These are phyloP conservation scores for Temnothorax longispinosus DNA, from an alignment of 1,140 invertebrate species.

Conservation along the genomic window DNA sequence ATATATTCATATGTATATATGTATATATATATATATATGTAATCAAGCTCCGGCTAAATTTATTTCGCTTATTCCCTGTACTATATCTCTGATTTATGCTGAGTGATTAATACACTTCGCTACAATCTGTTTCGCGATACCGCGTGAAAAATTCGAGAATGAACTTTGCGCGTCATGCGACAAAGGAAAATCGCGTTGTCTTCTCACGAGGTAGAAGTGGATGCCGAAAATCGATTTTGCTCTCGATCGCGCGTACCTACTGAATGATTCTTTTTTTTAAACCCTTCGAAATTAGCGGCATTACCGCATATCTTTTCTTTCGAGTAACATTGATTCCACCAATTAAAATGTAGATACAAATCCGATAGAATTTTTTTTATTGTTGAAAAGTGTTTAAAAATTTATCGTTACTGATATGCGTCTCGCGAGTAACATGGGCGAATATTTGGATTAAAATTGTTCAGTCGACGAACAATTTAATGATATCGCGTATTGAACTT, in stretches of 20 bases:
- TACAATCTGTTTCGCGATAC: conserved; percentile 66
- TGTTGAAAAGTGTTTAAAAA: conserved; percentile 71
- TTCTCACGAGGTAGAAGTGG: conserved; percentile 64
- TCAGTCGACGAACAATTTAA: conserved; percentile 53
- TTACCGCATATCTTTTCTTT: conserved; percentile 20
- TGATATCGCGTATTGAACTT: conserved; percentile 58
- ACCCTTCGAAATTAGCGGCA: conserved; percentile 66
- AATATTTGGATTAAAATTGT: conserved; percentile 53
- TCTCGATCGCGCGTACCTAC: conserved; percentile 59
- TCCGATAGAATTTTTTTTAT: conserved; percentile 47
- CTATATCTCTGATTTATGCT: conserved; percentile 73
- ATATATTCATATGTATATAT: conserved; percentile 71
- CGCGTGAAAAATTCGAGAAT: conserved; percentile 61
- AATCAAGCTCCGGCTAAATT: conserved; percentile 81
- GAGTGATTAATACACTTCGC: conserved; percentile 68
- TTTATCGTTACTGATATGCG: conserved; percentile 70
- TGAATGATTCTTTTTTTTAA: conserved; percentile 63
- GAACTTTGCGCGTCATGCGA: conserved; percentile 52
- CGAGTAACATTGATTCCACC: conserved; percentile 8
- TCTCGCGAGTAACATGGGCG: conserved; percentile 57
- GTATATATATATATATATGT: conserved; percentile 74
- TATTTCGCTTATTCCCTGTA: conserved; percentile 75
- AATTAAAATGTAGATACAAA: conserved; percentile 50
- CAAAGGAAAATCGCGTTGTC: conserved; percentile 57
- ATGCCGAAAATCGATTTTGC: conserved; percentile 59